Conservation (phyloP, 2,888 invertebrate species). For the Scotopteryx bipunctaria region DNA sequence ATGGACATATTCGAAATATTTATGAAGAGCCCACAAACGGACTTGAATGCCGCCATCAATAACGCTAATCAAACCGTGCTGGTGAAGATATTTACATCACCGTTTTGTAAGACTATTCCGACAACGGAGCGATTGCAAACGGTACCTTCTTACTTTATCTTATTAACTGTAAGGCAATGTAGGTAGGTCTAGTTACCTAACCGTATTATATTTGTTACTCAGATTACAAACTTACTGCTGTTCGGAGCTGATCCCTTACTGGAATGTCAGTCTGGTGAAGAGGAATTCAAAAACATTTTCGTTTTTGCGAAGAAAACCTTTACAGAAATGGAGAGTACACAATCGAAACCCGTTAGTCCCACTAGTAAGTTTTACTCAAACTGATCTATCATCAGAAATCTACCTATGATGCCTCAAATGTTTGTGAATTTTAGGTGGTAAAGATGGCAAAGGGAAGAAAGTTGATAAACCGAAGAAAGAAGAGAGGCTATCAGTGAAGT, state of each 20-base stretch:
- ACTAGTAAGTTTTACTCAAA: no score
- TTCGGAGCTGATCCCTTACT: constrained; percentile 68
- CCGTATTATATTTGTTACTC: constrained; percentile 27
- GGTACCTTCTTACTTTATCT: constrained; percentile 52
- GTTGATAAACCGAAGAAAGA: constrained; percentile 47
- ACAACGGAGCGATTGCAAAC: constrained; percentile 51
- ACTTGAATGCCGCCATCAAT: constrained; percentile 66
- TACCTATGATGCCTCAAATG: neutral
- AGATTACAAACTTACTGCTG: constrained; percentile 65
- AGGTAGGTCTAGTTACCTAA: neutral
- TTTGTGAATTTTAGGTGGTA: constrained; percentile 17
- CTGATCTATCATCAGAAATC: neutral
- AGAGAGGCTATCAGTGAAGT: constrained; percentile 41
- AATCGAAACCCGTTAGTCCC: constrained; percentile 14
- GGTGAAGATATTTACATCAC: constrained; percentile 60
- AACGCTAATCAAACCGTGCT: constrained; percentile 59
- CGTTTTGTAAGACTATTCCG: constrained; percentile 54
- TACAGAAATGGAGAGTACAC: constrained; percentile 32
- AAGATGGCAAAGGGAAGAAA: constrained; percentile 41
- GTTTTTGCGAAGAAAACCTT: constrained; percentile 49
- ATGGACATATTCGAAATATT: constrained; percentile 56
- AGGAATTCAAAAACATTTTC: constrained; percentile 59
- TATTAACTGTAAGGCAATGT: no score
- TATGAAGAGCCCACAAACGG: constrained; percentile 52
- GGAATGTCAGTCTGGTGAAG: constrained; percentile 54